Evolutionary conservation across 2,113 vertebrate species (phyloP).

Genomic region (Oreamnos americanus): DNA sequence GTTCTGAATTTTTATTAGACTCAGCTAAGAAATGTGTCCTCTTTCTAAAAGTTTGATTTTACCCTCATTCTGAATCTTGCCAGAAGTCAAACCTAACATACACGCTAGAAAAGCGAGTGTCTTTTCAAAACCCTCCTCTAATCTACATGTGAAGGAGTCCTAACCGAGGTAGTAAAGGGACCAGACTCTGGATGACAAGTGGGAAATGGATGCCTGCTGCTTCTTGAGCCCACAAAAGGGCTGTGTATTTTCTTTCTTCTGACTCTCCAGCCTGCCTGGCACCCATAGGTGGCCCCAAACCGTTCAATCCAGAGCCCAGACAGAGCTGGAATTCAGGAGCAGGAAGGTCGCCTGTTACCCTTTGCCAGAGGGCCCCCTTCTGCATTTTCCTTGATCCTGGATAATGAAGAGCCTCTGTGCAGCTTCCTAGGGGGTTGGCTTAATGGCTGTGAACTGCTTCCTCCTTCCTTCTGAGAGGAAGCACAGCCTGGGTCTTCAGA

Average conservation of each 20-base stretch:
- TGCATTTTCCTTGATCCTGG: accelerated
- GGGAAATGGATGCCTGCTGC: not conserved
- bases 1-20: not conserved
- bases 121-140: not conserved
- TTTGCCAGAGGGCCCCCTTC: not conserved
- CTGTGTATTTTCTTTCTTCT: accelerated
- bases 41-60: not conserved
- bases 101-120: not conserved
- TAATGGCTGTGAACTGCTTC: accelerated
- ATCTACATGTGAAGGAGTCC: accelerated
- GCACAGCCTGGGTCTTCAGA: not conserved
- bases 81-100: not conserved
- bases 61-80: not conserved
- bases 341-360: not conserved
- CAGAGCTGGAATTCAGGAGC: not conserved
- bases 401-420: no score
- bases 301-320: not conserved
- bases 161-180: accelerated
- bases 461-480: not conserved
- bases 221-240: accelerated
- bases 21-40: not conserved
- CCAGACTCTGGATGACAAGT: not conserved
- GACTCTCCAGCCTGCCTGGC: not conserved
- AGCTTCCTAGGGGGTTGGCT: not conserved
- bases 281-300: accelerated